Percentiles rank a stretch among this genome's conserved stretches.
These are phyloP conservation scores for Benthosema pterotum DNA, from an alignment of 2,797 vertebrate genomes.

Conservation along the genomic window DNA sequence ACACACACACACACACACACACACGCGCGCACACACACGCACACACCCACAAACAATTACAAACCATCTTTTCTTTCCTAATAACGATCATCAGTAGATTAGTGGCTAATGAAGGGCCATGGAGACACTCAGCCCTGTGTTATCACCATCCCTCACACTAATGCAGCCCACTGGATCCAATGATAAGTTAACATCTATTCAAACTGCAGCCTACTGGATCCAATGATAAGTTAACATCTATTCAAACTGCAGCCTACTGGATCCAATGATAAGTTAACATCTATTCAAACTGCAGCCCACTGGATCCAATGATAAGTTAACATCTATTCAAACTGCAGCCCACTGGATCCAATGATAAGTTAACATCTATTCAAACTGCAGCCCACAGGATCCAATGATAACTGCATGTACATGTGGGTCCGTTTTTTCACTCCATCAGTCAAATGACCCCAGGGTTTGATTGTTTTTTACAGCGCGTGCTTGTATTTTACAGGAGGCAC, in stretches of 20 bases:
- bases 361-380: no score
- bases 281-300: no score
- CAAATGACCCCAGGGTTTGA: no score
- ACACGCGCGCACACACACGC: slow-evolving; percentile 10
- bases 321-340: no score
- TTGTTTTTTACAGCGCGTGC: no score
- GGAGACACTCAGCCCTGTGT: slow-evolving; percentile 52
- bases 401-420: no score
- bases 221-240: slow-evolving; percentile 65
- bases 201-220: slow-evolving; percentile 24
- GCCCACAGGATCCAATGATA: no score
- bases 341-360: no score
- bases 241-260: slow-evolving; percentile 27
- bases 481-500: no score
- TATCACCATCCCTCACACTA: slow-evolving; percentile 53
- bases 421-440: no score
- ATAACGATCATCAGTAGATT: slow-evolving; percentile 74
- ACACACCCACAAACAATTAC: slow-evolving; percentile 11
- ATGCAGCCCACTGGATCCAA: slow-evolving; percentile 61
- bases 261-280: no score
- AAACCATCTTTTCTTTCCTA: slow-evolving; percentile 37
- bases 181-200: slow-evolving; percentile 58
- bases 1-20: slow-evolving; percentile 17
- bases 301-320: no score
- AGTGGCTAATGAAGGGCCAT: slow-evolving; percentile 69